Conservation (phyloP, 2,888 invertebrate genomes). For the Dorcus parallelipipedus region DNA sequence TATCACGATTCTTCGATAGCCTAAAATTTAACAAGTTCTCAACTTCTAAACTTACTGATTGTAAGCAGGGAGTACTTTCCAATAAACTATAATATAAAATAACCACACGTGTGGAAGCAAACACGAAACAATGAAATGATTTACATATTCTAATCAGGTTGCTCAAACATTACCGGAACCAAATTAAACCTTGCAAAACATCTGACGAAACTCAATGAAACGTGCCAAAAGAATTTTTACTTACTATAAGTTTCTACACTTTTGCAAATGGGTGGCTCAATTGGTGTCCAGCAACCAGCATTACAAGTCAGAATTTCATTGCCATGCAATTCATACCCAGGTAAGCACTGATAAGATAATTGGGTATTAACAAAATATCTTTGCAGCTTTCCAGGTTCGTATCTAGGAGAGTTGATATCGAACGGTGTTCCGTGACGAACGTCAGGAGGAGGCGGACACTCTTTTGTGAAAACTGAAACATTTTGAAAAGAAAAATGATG, state of each 20-base stretch:
- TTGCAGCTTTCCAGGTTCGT: slow-evolving; percentile 27
- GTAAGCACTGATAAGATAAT: slow-evolving; percentile 45
- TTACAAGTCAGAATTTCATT: slow-evolving; percentile 43
- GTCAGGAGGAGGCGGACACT: slow-evolving; percentile 42
- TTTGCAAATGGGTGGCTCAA: slow-evolving; percentile 38
- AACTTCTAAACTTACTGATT: too few species aligned
- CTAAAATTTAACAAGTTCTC: too few species aligned
- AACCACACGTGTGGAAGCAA: too few species aligned
- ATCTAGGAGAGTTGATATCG: slow-evolving; percentile 28
- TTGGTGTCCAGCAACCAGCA: slow-evolving; percentile 47
- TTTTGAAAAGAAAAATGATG: not conserved
- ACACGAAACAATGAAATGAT: too few species aligned
- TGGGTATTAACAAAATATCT: slow-evolving; percentile 41
- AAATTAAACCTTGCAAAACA: too few species aligned
- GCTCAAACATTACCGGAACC: too few species aligned
- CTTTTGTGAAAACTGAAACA: slow-evolving; percentile 39
- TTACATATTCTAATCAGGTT: too few species aligned
- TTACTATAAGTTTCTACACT: slow-evolving; percentile 35
- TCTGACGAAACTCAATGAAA: not conserved
- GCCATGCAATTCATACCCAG: slow-evolving; percentile 46
- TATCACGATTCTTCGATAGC: too few species aligned
- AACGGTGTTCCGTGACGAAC: slow-evolving; percentile 39
- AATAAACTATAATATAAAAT: too few species aligned
- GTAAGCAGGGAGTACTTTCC: too few species aligned
- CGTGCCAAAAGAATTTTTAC: slow-evolving; percentile 15